These are phyloP conservation scores for Clangula hyemalis DNA, from an alignment of 2,797 vertebrate genomes.

Conservation along the genomic window DNA sequence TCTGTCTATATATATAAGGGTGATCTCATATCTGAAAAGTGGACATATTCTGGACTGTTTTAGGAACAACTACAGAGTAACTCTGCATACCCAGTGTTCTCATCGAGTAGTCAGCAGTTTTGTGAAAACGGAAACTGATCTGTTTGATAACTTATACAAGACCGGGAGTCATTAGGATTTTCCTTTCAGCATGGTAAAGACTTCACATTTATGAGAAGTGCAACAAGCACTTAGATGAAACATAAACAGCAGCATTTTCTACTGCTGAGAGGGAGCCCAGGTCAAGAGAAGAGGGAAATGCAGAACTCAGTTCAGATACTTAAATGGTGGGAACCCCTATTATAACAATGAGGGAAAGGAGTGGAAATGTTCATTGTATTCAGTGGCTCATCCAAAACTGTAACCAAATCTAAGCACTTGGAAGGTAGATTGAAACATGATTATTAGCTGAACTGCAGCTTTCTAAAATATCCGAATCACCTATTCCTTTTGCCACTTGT, in stretches of 20 bases:
- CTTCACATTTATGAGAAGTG: neutral
- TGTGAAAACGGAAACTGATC: neutral
- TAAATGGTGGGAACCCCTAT: neutral
- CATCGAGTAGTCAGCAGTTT: neutral
- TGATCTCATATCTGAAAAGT: neutral
- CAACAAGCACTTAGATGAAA: neutral
- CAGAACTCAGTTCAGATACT: neutral
- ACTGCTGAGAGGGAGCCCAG: fast-evolving
- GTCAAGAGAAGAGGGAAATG: neutral
- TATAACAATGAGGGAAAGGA: neutral
- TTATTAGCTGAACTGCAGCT: neutral
- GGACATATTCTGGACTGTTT: neutral
- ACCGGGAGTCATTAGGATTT: neutral
- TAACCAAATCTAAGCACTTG: neutral
- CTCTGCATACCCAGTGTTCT: neutral
- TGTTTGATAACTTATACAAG: neutral
- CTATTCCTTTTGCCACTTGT: neutral
- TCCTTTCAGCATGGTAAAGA: neutral
- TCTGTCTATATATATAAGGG: fast-evolving
- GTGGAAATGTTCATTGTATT: neutral
- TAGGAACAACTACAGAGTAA: neutral
- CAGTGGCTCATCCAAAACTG: neutral
- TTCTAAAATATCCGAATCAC: neutral
- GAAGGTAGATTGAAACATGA: neutral
- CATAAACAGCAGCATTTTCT: neutral